A percentile compares a stretch with the other conserved stretches of the same genome.
phyloP scores from a whole-genome alignment of 2,113 vertebrate species.

The Hemichromis elongatus region DNA sequence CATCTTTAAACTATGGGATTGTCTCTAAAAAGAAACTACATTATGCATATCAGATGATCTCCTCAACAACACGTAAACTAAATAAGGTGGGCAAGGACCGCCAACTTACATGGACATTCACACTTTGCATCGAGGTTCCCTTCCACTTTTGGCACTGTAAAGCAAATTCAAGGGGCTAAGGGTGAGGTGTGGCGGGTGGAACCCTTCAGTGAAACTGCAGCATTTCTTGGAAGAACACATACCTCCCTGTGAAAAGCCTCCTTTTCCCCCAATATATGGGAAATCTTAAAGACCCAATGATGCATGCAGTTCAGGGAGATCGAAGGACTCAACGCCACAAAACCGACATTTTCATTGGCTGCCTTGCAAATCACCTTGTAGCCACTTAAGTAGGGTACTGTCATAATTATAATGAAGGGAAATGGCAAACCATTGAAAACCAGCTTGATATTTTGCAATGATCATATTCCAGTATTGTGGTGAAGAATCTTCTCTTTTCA shows the following conservation, averaged over 20 bases:
- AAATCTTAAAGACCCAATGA: not conserved
- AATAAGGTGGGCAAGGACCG: not conserved
- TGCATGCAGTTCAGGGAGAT: conserved; percentile 39
- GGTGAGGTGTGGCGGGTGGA: not conserved
- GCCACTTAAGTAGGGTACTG: not conserved
- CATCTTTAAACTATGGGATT: conserved; percentile 29
- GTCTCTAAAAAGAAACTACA: conserved; percentile 34
- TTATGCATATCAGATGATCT: conserved; percentile 11
- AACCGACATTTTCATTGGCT: not conserved
- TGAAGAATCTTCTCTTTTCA: not conserved
- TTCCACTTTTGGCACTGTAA: conserved; percentile 56
- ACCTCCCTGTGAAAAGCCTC: not conserved
- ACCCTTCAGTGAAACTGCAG: not conserved
- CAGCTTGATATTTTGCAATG: not conserved
- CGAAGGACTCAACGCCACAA: conserved; percentile 37
- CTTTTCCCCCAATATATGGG: not conserved
- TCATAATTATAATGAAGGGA: not conserved
- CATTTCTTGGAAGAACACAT: conserved; percentile 3
- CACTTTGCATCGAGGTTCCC: conserved; percentile 6
- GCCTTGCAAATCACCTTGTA: conserved; percentile 12
- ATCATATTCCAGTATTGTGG: not conserved
- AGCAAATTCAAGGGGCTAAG: not conserved
- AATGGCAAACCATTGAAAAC: not conserved
- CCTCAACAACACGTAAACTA: not conserved
- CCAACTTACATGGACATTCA: not conserved